Percentiles rank a stretch among this genome's conserved stretches.
Evolutionary conservation across 2,113 vertebrate species (phyloP).

Genomic region (Hiodon alosoides): DNA sequence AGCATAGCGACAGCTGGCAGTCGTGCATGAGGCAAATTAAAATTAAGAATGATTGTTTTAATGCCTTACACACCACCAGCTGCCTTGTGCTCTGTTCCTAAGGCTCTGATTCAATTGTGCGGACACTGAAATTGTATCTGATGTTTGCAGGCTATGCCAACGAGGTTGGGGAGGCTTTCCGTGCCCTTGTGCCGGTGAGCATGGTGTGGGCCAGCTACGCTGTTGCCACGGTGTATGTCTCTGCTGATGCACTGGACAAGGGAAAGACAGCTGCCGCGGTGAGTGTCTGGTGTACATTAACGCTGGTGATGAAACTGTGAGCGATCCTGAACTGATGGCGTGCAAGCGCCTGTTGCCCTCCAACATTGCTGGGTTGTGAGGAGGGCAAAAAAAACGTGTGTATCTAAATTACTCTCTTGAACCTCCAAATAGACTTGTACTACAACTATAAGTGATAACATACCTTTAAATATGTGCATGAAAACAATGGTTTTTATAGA

Average conservation of each 20-base stretch:
- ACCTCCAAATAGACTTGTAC: no score
- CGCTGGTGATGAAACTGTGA: no score
- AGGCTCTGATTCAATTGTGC: constrained; percentile 8
- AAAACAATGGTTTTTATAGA: no score
- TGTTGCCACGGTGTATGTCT: constrained; percentile 80
- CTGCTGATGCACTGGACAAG: constrained; percentile 87
- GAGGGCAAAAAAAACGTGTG: no score
- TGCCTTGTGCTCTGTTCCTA: not conserved
- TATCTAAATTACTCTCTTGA: no score
- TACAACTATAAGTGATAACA: no score
- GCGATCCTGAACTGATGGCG: no score
- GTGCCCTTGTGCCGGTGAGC: constrained; percentile 73
- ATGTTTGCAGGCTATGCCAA: constrained; percentile 82
- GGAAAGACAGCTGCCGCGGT: constrained; percentile 79
- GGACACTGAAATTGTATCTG: not conserved
- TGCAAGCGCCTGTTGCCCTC: no score
- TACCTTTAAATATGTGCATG: no score
- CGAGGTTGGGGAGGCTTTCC: constrained; percentile 91
- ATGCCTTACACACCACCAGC: constrained; percentile 14
- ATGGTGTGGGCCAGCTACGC: constrained; percentile 87
- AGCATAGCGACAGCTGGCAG: no score
- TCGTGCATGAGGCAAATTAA: constrained; percentile 12
- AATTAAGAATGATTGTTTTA: constrained; percentile 21
- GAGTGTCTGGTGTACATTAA: constrained; percentile 43
- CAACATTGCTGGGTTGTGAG: no score